Evolutionary conservation across 2,797 vertebrate species (phyloP).

Genomic region (Paedocypris micromegethes): DNA sequence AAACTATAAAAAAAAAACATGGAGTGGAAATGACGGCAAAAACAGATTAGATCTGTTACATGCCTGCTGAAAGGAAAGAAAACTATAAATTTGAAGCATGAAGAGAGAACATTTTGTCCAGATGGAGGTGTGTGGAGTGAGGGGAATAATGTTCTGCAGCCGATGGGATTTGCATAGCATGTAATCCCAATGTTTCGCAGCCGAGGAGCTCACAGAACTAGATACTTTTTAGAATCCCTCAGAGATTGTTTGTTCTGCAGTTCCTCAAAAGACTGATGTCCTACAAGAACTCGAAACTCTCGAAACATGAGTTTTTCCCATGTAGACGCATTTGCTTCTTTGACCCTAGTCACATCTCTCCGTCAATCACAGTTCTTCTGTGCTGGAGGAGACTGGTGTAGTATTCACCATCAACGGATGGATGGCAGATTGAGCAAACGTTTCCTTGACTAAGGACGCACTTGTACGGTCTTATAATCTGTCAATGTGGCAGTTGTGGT

Average conservation of each 20-base stretch:
- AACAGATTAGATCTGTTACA: background rate
- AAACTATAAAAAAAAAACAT: background rate
- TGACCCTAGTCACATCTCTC: no score
- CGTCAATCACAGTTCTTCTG: no score
- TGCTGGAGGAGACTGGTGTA: no score
- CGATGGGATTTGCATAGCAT: background rate
- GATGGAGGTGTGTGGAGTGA: background rate
- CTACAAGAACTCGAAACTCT: no score
- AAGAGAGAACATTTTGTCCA: constrained; percentile 4
- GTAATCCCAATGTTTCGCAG: background rate
- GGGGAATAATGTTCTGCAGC: background rate
- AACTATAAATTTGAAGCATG: constrained; percentile 1
- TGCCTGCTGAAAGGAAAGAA: background rate
- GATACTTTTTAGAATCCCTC: background rate
- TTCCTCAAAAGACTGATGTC: background rate
- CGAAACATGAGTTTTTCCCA: no score
- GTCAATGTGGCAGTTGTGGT: no score
- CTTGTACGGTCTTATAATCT: no score
- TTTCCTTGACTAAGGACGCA: no score
- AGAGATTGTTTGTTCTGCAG: background rate
- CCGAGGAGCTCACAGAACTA: background rate
- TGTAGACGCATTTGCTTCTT: no score
- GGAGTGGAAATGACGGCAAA: background rate
- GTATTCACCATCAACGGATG: no score
- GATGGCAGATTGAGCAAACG: no score